A percentile compares a stretch with the other conserved stretches of the same genome.
Conservation (phyloP, 2,888 invertebrate species). For the Dicycla oo region DNA sequence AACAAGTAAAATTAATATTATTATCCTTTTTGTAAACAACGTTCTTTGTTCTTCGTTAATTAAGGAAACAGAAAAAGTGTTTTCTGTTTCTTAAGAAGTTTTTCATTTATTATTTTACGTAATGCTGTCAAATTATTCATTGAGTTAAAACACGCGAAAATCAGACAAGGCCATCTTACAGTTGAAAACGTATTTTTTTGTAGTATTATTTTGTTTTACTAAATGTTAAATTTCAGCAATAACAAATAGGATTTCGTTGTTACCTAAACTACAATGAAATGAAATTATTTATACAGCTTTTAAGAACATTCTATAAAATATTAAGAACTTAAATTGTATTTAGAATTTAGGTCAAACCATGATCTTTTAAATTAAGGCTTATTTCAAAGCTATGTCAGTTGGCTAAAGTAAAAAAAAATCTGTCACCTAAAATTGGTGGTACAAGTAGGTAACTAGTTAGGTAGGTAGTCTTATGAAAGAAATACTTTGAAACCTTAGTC, state of each 20-base stretch:
- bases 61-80: background rate
- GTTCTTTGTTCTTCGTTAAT: too few relatives aligned
- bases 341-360: conserved; percentile 11
- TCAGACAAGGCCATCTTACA: background rate
- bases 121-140: conserved; percentile 1
- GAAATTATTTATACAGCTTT: background rate
- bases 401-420: background rate
- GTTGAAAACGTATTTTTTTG: background rate
- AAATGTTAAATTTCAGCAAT: background rate
- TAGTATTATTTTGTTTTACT: background rate
- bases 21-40: too few relatives aligned
- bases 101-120: background rate
- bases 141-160: background rate
- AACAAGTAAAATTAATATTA: too few relatives aligned
- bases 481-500: background rate
- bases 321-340: background rate
- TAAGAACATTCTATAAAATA: background rate
- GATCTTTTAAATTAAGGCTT: too few relatives aligned
- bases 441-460: background rate
- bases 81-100: background rate
- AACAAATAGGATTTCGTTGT: background rate
- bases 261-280: background rate
- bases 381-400: background rate
- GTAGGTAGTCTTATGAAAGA: background rate
- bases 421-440: background rate